These are phyloP conservation scores for Tauraco erythrolophus DNA, from an alignment of 2,113 vertebrate genomes.

Conservation along the genomic window DNA sequence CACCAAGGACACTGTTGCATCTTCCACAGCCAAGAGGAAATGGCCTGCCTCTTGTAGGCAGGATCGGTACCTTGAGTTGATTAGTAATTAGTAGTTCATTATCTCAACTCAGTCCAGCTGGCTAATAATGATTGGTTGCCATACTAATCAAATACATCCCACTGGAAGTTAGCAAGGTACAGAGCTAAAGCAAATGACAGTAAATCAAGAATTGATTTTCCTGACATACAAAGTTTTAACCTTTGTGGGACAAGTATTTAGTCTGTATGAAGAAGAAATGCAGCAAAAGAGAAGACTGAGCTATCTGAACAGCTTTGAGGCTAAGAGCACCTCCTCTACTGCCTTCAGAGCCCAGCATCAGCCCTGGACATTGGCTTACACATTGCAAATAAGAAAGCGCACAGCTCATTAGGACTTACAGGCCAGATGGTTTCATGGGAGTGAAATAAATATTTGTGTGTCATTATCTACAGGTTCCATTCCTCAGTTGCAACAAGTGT, in stretches of 20 bases:
- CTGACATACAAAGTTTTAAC: neutral
- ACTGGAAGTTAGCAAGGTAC: neutral
- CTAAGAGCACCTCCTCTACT: neutral
- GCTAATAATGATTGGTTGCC: no score
- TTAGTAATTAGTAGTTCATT: no score
- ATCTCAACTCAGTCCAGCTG: no score
- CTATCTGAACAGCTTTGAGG: neutral
- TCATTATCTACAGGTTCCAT: neutral
- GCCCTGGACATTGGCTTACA: neutral
- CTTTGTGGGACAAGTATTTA: neutral
- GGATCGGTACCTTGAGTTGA: no score
- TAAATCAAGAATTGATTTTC: neutral
- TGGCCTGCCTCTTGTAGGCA: no score
- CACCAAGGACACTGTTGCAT: no score
- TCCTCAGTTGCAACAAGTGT: neutral
- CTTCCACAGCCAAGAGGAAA: no score
- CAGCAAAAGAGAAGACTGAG: neutral
- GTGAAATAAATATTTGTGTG: neutral
- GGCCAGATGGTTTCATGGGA: neutral
- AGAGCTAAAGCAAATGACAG: neutral
- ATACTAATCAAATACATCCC: conserved; percentile 21
- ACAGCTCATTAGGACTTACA: neutral
- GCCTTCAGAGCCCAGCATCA: neutral
- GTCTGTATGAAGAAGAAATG: neutral
- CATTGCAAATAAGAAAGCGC: neutral